phyloP scores from a whole-genome alignment of 2,888 invertebrate species.

The Dexiosoma caninum region DNA sequence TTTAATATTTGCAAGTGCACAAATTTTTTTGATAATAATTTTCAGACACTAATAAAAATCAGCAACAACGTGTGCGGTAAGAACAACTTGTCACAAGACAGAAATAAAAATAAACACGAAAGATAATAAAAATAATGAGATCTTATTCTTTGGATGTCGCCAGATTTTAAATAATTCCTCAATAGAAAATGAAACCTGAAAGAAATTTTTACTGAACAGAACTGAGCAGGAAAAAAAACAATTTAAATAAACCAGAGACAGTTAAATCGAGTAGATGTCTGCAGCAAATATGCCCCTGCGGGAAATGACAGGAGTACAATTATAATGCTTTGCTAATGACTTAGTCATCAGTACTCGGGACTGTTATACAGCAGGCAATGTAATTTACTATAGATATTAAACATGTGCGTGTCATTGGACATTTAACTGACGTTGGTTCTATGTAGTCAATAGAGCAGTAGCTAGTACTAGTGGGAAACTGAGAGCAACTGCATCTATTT shows the following conservation, averaged over 20 bases:
- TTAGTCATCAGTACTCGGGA: too few relatives aligned
- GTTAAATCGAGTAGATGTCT: not conserved
- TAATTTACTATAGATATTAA: too few relatives aligned
- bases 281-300: too few relatives aligned
- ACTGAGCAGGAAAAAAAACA: not conserved
- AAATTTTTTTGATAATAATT: slow-evolving; percentile 30
- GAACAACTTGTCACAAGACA: slow-evolving; percentile 7
- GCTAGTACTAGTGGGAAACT: too few relatives aligned
- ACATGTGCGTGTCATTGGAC: too few relatives aligned
- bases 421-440: too few relatives aligned
- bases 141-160: slow-evolving; percentile 53
- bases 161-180: slow-evolving; percentile 48
- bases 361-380: too few relatives aligned
- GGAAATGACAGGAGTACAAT: too few relatives aligned
- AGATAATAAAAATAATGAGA: slow-evolving; percentile 56
- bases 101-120: not conserved
- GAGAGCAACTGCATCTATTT: too few relatives aligned
- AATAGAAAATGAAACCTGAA: slow-evolving; percentile 43
- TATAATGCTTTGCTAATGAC: too few relatives aligned
- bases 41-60: not conserved
- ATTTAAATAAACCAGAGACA: slow-evolving; percentile 1
- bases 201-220: slow-evolving; percentile 30
- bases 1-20: slow-evolving; percentile 18
- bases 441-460: too few relatives aligned
- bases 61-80: slow-evolving; percentile 60